Percentiles rank a stretch among this genome's conserved stretches.
Evolutionary conservation across 2,888 invertebrate genomes (phyloP).

Genomic region (Blomia tropicalis): DNA sequence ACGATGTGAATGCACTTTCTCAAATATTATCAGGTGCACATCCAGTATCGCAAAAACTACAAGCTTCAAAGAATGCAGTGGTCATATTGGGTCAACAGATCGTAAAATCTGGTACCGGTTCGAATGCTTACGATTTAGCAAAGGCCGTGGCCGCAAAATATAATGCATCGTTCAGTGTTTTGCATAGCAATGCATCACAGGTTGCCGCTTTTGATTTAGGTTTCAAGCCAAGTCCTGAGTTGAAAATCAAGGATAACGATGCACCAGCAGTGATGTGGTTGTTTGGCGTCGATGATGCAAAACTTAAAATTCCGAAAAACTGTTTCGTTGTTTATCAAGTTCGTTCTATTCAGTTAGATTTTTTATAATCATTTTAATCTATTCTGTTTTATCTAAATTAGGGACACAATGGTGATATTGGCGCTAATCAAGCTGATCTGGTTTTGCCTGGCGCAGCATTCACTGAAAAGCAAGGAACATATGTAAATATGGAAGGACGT

Average conservation of each 20-base stretch:
- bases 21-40: conserved; percentile 56
- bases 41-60: conserved; percentile 45
- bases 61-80: conserved; percentile 63
- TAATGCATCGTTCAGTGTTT: conserved; percentile 58
- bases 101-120: conserved; percentile 58
- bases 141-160: conserved; percentile 22
- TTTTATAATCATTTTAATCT: no score
- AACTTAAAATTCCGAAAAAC: conserved; percentile 58
- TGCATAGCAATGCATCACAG: conserved; percentile 59
- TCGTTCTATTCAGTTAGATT: no score
- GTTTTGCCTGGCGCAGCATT: conserved; percentile 91
- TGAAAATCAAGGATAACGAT: conserved; percentile 34
- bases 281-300: conserved; percentile 79
- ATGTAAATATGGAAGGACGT: conserved; percentile 92
- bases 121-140: conserved; percentile 23
- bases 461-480: conserved; percentile 70
- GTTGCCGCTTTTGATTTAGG: conserved; percentile 91
- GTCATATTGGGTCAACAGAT: conserved; percentile 78
- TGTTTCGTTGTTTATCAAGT: conserved; percentile 64
- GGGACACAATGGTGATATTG: conserved; percentile 92
- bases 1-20: conserved; percentile 53
- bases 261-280: conserved; percentile 57
- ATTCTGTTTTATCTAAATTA: conserved; percentile 19
- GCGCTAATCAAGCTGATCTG: conserved; percentile 70
- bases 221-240: conserved; percentile 54